Evolutionary conservation across 1,140 invertebrate species (phyloP).

Genomic region (Meloidogyne floridensis): DNA sequence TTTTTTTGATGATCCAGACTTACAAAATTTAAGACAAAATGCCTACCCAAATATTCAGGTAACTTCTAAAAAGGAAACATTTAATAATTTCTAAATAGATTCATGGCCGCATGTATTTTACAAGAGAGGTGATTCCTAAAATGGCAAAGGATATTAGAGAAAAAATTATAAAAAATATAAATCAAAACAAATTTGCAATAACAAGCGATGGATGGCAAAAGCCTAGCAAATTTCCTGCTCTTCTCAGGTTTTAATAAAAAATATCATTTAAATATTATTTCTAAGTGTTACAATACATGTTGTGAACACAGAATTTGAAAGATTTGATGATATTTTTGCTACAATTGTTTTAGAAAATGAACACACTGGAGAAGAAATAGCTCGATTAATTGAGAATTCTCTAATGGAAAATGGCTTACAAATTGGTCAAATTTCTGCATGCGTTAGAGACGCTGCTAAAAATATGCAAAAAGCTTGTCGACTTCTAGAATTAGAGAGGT

Average conservation of each 20-base stretch:
- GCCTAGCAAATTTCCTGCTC: slow-evolving; percentile 2
- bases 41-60: background rate
- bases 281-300: background rate
- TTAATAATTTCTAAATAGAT: slow-evolving; percentile 7
- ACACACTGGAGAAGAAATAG: slow-evolving; percentile 11
- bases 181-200: background rate
- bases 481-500: slow-evolving; percentile 8
- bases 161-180: background rate
- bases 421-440: background rate
- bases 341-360: slow-evolving; percentile 6
- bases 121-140: background rate
- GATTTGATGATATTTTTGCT: background rate
- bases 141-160: slow-evolving; percentile 2
- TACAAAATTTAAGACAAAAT: background rate
- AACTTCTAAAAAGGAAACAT: slow-evolving; percentile 3
- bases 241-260: slow-evolving; percentile 7
- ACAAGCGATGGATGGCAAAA: slow-evolving; percentile 6
- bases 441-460: background rate
- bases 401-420: background rate
- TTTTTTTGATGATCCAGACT: slow-evolving; percentile 8
- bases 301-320: background rate
- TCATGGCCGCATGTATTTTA: background rate
- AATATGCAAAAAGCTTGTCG: slow-evolving; percentile 10
- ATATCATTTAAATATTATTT: background rate
- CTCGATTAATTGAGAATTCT: background rate